phyloP scores from a whole-genome alignment of 2,888 invertebrate species.

The Drosophila algonquin region DNA sequence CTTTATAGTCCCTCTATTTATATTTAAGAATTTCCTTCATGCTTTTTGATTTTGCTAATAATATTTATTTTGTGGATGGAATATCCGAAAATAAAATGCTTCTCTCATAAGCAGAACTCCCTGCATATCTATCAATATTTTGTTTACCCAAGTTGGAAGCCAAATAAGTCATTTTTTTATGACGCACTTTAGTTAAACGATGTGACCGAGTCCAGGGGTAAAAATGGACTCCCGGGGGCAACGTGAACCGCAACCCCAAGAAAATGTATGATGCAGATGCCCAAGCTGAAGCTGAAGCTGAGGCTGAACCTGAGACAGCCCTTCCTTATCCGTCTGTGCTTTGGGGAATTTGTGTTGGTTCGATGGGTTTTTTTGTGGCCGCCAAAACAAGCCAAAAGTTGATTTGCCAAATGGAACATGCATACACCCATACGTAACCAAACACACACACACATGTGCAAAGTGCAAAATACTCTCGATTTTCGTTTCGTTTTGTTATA shows the following conservation, averaged over 20 bases:
- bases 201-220: conserved; percentile 42
- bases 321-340: conserved; percentile 35
- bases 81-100: neutral
- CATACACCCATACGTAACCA: too few species aligned
- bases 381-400: too few species aligned
- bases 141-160: neutral
- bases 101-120: neutral
- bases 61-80: neutral
- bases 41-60: neutral
- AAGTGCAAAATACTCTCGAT: too few species aligned
- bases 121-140: conserved; percentile 3
- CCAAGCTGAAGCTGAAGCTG: conserved; percentile 13
- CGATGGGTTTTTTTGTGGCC: conserved; percentile 49
- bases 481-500: too few species aligned
- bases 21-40: neutral
- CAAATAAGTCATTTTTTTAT: conserved; percentile 56
- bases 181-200: conserved; percentile 67
- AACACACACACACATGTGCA: too few species aligned
- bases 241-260: conserved; percentile 21
- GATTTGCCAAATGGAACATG: too few species aligned
- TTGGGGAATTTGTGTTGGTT: conserved; percentile 40
- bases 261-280: conserved; percentile 29
- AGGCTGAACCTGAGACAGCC: conserved; percentile 24
- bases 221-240: conserved; percentile 13
- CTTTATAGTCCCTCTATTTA: too few species aligned